These are phyloP conservation scores for Tupaia tana DNA, from an alignment of 2,113 vertebrate species.

Conservation along the genomic window DNA sequence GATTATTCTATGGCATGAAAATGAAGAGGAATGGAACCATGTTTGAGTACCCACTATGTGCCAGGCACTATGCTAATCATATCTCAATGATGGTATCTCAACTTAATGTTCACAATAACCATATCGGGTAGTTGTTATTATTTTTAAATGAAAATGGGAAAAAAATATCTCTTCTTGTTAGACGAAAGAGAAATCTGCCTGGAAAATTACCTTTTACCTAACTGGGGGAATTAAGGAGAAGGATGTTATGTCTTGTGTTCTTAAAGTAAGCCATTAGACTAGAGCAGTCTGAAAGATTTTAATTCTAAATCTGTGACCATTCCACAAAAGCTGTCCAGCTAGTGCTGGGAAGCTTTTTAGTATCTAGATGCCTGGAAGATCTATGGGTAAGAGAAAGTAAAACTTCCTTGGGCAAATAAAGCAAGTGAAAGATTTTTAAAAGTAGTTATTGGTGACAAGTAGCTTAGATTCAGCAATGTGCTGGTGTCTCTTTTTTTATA, in stretches of 20 bases:
- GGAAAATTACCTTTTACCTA: background rate
- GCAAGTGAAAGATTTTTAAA: constrained; percentile 25
- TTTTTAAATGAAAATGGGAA: background rate
- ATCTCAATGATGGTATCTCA: background rate
- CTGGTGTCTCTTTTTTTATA: background rate
- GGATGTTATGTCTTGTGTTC: background rate
- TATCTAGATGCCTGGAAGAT: background rate
- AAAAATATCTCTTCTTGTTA: background rate
- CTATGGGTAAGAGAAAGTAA: background rate
- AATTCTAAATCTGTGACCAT: background rate
- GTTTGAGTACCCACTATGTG: constrained; percentile 15
- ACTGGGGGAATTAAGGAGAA: constrained; percentile 14
- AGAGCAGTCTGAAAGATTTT: constrained; percentile 3
- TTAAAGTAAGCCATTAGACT: background rate
- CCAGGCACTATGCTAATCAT: background rate
- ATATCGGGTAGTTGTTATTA: background rate
- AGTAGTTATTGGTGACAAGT: constrained; percentile 38
- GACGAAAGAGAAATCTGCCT: constrained; percentile 1
- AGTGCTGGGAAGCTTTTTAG: background rate
- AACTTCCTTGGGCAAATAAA: constrained; percentile 17
- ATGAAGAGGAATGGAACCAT: constrained; percentile 3
- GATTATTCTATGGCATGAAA: constrained; percentile 29
- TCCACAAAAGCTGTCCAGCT: constrained; percentile 10
- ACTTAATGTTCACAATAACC: constrained; percentile 27
- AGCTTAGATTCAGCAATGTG: background rate